phyloP scores from a whole-genome alignment of 2,888 invertebrate genomes.

The Mythimna ferrago region DNA sequence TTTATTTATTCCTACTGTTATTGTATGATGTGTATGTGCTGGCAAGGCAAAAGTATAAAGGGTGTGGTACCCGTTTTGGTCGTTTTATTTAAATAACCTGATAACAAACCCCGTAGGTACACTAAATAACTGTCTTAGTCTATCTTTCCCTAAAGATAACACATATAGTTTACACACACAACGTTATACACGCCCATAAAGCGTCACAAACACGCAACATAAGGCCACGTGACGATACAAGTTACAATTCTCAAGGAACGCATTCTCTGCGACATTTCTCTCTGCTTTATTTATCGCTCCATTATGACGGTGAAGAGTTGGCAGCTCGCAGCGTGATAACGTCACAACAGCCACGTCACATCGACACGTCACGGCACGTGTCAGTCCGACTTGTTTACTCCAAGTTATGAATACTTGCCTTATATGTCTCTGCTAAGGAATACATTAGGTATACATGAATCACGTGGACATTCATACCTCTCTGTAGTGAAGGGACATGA shows the following conservation, averaged over 20 bases:
- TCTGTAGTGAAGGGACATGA: neutral
- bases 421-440: neutral
- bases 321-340: neutral
- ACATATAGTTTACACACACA: no score
- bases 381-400: neutral
- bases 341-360: slow-evolving; percentile 17
- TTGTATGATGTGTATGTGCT: no score
- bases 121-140: no score
- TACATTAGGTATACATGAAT: neutral
- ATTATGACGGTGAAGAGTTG: slow-evolving; percentile 15
- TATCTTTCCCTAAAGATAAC: no score
- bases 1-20: no score
- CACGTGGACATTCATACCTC: neutral
- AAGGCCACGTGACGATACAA: neutral
- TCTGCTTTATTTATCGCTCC: slow-evolving; percentile 9
- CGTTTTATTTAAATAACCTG: no score
- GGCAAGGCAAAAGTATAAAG: no score
- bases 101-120: no score
- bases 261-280: slow-evolving; percentile 7
- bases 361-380: neutral
- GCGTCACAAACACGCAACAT: neutral
- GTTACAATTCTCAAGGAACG: neutral
- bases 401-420: neutral
- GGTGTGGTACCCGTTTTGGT: no score
- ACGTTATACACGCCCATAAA: neutral